Evolutionary conservation across 2,113 vertebrate genomes (phyloP).

Genomic region (Pimephales promelas): DNA sequence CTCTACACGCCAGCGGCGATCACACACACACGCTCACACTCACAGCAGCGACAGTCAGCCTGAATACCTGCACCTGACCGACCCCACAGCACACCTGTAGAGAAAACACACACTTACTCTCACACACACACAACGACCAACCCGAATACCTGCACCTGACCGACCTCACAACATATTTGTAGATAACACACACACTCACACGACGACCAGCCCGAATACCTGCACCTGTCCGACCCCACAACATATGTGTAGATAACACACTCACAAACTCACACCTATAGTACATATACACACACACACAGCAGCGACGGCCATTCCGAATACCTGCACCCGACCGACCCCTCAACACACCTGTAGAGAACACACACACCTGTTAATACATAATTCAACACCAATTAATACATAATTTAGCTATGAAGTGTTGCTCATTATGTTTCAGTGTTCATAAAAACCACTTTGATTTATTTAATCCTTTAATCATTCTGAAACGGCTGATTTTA

Average conservation of each 20-base stretch:
- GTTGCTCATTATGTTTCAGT: no score
- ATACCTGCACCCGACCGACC: slow-evolving; percentile 87
- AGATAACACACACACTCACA: no score
- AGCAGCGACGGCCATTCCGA: slow-evolving; percentile 74
- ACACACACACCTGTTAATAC: no score
- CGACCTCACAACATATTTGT: no score
- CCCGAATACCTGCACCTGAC: no score
- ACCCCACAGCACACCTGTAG: slow-evolving; percentile 69
- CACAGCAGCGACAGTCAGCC: slow-evolving; percentile 65
- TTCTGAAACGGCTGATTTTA: no score
- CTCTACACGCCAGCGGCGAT: slow-evolving; percentile 67
- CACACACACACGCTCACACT: slow-evolving; percentile 53
- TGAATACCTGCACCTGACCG: slow-evolving; percentile 90
- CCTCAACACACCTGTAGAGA: slow-evolving; percentile 67
- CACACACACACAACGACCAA: background rate
- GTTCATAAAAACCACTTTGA: background rate
- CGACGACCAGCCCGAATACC: no score
- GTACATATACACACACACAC: slow-evolving; percentile 40
- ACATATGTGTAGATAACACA: slow-evolving; percentile 43
- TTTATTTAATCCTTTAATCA: background rate
- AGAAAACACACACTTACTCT: slow-evolving; percentile 33
- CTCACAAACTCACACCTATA: no score
- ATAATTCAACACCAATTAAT: no score
- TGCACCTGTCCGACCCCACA: no score
- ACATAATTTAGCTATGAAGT: background rate